Evolutionary conservation across 2,888 invertebrate genomes (phyloP), one percentile per base, ranked within the genome.

Genomic region (Unio pictorum): DNA sequence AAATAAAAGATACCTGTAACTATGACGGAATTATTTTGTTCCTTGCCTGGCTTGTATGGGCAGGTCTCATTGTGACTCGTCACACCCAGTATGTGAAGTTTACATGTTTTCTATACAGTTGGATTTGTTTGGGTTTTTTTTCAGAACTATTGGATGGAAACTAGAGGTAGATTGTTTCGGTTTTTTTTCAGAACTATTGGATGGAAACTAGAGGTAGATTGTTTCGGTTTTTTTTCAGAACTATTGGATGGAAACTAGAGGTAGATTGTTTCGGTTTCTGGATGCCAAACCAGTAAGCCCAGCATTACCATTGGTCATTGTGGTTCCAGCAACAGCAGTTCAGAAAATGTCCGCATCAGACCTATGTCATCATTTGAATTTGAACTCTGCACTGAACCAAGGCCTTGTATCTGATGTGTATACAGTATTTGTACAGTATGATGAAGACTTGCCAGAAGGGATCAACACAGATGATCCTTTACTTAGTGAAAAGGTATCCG

Each of bases 241-340:
- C 0, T 76, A 73, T 57, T 87, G 87, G 87, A 63, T 67, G 55
- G 74, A 79, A 57, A 78, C 76, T 8, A 68, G 70, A n/a, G 71
- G 66, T 57, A 75, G 85, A 58, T 69, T 87, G 61, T 76, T 79
- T 23, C 73, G 71, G 66, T 61, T 86, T 23, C 71, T 86, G 11
- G 71, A 79, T 45, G 75, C 80, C 34, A 85, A 81, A 57, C 83
- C 83, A 17, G 65, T 65, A 11, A 56, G 68, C 61, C 86, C 86
- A 26, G 71, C 79, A 1, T 69, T 85, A 23, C 86, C 87, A 45
- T 73, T 87, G 79, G 81, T 85, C n/a, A 67, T 86, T 55, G 57
- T 87, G 57, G 64, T 81, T n/a, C 81, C 83, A 20, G 66, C 75
- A 20, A 23, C 74, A 66, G 62, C 74, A 62, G 74, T 67, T 75